Evolutionary conservation across 2,888 invertebrate genomes (phyloP), one percentile per base, ranked within the genome.

Genomic region (Eustalomyia histrio): DNA sequence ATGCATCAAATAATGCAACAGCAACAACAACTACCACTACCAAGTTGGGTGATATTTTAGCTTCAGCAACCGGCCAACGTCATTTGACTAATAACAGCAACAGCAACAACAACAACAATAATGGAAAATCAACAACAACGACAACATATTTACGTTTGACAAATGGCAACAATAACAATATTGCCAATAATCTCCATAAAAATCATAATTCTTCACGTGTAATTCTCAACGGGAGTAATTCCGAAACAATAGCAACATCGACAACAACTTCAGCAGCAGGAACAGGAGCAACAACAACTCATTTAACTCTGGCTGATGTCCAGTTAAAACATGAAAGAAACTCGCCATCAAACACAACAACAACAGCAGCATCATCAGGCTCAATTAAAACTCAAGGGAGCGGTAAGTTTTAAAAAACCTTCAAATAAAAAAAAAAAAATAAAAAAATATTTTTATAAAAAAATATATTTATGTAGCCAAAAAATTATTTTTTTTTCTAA

Each of bases 331-430:
- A 85, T 82, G 86, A 87, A 83, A 80, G 80, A 65, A 83, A 72
- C 29, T 79, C 83, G 80, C 68, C 83, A 82, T 83, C 76, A 84
- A 83, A 86, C 84, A 79, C 87, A 85, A 82, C 83, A 76, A 21
- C 84, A 84, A 58, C 78, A 58, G 60, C 79, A 65, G 60, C 79
- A 83, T 80, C 84, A 83, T 74, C 83, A 84, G 63, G 85, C 86
- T 83, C 87, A 85, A 85, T 86, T 83, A 86, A 87, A 86, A 86
- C 90, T 85, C 90, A 89, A 85, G 90, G 90, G 90, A 90, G 85
- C 87, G 90, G 90, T 90, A 88, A 90, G 90, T 90, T 87, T n/a
- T 80, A 67, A 72, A 80, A 83, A 80, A 60, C 35, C 14, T 47
- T 60, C 33, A 29, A 29, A 29, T 29, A 29, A 68, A 64, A 53